phyloP scores from a whole-genome alignment of 2,113 vertebrate genomes.

The Tachycineta bicolor region DNA sequence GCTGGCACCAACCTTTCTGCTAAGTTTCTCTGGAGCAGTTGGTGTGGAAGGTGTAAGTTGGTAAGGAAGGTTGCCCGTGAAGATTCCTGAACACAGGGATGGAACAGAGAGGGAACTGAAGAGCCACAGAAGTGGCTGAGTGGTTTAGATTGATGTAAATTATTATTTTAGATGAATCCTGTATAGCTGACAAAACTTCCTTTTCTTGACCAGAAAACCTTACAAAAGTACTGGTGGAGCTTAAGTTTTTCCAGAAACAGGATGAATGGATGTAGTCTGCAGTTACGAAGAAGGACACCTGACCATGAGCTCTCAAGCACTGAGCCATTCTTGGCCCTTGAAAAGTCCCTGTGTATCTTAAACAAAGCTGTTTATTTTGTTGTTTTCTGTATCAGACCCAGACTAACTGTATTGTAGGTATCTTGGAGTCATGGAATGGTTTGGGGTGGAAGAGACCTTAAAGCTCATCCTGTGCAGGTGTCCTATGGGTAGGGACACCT shows the following conservation, averaged over 20 bases:
- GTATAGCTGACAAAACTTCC: neutral
- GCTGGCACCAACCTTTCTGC: neutral
- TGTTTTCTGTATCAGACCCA: neutral
- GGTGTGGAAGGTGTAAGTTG: neutral
- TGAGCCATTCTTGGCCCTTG: neutral
- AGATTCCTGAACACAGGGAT: neutral
- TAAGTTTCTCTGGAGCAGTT: neutral
- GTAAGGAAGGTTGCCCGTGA: neutral
- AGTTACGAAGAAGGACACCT: neutral
- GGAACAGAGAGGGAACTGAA: neutral
- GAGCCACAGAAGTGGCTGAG: neutral
- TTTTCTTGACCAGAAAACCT: neutral
- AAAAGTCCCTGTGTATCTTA: neutral
- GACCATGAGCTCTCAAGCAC: neutral
- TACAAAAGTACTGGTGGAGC: neutral
- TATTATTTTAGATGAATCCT: neutral
- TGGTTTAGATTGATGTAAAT: neutral
- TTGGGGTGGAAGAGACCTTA: neutral
- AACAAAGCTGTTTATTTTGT: neutral
- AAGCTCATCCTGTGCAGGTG: neutral
- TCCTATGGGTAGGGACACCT: neutral
- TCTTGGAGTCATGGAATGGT: too few relatives aligned
- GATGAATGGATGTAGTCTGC: neutral
- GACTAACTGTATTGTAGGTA: neutral
- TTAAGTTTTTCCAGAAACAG: neutral